A percentile compares a stretch with the other conserved stretches of the same genome.
Evolutionary conservation across 2,113 vertebrate genomes (phyloP).

Genomic region (Plecotus auritus): DNA sequence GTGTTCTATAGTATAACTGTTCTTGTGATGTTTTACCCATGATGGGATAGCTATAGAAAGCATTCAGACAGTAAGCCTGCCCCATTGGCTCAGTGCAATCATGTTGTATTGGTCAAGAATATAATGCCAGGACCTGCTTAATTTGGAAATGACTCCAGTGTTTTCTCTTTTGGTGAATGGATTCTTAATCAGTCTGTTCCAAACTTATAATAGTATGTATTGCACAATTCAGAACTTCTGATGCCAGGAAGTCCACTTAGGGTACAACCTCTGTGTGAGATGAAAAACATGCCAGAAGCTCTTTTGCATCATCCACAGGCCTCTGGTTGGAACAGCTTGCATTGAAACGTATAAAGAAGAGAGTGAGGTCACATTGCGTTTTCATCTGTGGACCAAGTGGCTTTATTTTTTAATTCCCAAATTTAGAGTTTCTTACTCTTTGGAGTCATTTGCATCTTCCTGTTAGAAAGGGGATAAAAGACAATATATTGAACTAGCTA

Average conservation of each 20-base stretch:
- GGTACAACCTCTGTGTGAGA: background rate
- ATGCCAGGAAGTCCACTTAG: background rate
- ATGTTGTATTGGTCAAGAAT: background rate
- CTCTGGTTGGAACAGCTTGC: background rate
- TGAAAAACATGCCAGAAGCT: background rate
- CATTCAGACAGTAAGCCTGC: background rate
- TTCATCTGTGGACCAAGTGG: background rate
- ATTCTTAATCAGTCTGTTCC: background rate
- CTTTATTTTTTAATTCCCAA: background rate
- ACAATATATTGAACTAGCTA: background rate
- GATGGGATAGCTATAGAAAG: background rate
- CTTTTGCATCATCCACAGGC: background rate
- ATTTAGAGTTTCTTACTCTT: conserved; percentile 8
- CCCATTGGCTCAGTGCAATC: background rate
- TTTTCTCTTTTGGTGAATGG: background rate
- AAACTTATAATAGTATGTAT: background rate
- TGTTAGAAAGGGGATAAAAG: background rate
- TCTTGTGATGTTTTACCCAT: background rate
- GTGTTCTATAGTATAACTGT: background rate
- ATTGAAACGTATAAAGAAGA: background rate
- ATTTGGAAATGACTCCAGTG: background rate
- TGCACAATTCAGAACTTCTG: background rate
- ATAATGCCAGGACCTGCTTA: background rate
- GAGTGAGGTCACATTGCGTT: background rate
- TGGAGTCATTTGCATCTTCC: background rate